These are phyloP conservation scores for Brachionus koreanus DNA, from an alignment of 1,140 invertebrate genomes.

Conservation along the genomic window DNA sequence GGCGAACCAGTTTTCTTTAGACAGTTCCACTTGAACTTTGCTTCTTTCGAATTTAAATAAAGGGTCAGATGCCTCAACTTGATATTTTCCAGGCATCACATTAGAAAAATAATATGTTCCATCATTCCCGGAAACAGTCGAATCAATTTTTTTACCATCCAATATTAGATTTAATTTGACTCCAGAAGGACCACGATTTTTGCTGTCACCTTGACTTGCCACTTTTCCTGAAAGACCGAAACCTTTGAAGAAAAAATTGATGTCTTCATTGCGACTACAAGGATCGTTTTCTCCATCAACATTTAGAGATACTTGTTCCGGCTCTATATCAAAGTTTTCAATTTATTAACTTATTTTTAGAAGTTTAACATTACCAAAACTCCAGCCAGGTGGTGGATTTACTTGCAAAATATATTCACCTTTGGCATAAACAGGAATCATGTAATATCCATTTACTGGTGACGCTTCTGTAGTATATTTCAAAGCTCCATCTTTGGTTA, in stretches of 20 bases:
- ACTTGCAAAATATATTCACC: conserved; percentile 77
- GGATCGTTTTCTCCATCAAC: conserved; percentile 78
- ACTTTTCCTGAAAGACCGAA: conserved; percentile 79
- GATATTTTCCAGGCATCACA: conserved; percentile 47
- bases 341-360: background rate
- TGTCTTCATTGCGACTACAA: conserved; percentile 82
- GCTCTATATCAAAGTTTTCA: conserved; percentile 62
- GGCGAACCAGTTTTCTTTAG: conserved; percentile 37
- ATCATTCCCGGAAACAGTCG: conserved; percentile 66
- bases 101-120: conserved; percentile 59
- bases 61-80: conserved; percentile 66
- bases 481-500: conserved; percentile 84
- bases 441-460: conserved; percentile 95
- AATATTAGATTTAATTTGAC: conserved; percentile 69
- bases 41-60: conserved; percentile 60
- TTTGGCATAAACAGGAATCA: conserved; percentile 90
- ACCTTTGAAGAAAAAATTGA: conserved; percentile 91
- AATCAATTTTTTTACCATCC: conserved; percentile 63
- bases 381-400: conserved; percentile 85
- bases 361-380: conserved; percentile 64
- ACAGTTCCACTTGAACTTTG: conserved; percentile 22
- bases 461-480: conserved; percentile 94
- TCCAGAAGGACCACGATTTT: conserved; percentile 70
- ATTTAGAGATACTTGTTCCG: conserved; percentile 71
- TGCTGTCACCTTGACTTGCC: conserved; percentile 63